Evolutionary conservation across 1,140 invertebrate species (phyloP), one percentile per base, ranked within the genome.

Genomic region (Aphelenchoides fujianensis): DNA sequence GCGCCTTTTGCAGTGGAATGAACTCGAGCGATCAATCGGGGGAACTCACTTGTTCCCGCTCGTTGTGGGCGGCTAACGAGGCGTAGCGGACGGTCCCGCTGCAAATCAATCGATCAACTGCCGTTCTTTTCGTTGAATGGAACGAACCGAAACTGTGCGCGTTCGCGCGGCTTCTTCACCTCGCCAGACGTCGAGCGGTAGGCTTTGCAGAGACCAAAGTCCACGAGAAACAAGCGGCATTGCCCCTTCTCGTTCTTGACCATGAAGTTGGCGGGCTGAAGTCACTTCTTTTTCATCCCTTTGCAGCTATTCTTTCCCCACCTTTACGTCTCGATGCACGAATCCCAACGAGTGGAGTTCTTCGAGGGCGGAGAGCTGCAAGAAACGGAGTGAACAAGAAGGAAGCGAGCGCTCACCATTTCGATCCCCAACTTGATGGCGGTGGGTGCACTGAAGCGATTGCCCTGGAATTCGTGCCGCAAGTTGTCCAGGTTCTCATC

Each of bases 361-460:
- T 61, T 83, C 79, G 27, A 83, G 70, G n/a, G n/a, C n/a, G n/a
- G n/a, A n/a, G n/a, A n/a, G n/a, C n/a, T n/a, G n/a, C n/a, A n/a
- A 0, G 77, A 71, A 52, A 61, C 53, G 7, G 84, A 55, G 1
- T 48, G 23, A 48, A 48, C 23, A 48, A 48, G 23, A 48, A 48
- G 12, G n/a, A n/a, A n/a, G n/a, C n/a, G n/a, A n/a, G n/a, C n/a
- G n/a, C 34, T 59, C 1, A 66, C 16, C 69, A 84, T 82, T 34
- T 81, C 68, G 23, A 77, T 62, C 7, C 74, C 75, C 12, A 83
- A 64, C 54, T 76, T 67, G 3, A 83, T 61, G 2, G 75, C 72
- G n/a, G 81, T 83, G 2, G 81, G 80, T 0, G 84, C 72, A 1
- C 77, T 78, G 53, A 83, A 83, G n/a, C 83, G 74, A 32, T 78